Conservation (phyloP, 2,888 invertebrate species). For the Ramazzottius varieornatus region DNA sequence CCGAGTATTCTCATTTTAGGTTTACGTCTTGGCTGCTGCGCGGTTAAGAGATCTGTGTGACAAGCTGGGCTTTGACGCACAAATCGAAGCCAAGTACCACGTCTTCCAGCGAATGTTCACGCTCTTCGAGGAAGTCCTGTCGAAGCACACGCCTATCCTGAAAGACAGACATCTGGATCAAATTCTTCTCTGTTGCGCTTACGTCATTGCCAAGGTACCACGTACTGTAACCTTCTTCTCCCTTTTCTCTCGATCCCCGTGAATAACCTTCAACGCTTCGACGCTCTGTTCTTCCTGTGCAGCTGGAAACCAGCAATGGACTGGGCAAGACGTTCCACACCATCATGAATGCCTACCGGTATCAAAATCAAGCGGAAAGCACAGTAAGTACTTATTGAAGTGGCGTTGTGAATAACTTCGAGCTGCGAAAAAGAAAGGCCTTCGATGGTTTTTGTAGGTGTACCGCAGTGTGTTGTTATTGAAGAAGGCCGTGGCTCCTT, state of each 20-base stretch:
- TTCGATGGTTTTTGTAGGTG: too few species aligned
- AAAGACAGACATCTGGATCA: constrained; percentile 86
- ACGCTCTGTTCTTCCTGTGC: neutral
- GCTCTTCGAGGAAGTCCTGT: constrained; percentile 66
- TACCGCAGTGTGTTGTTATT: neutral
- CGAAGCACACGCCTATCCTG: constrained; percentile 55
- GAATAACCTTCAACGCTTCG: too few species aligned
- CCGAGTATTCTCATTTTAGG: too few species aligned
- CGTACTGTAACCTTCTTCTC: neutral
- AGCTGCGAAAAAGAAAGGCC: too few species aligned
- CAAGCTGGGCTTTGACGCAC: constrained; percentile 39
- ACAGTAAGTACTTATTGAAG: neutral
- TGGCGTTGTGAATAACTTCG: neutral
- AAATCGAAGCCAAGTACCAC: constrained; percentile 32
- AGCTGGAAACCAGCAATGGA: neutral
- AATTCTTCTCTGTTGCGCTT: constrained; percentile 86
- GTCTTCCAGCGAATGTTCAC: constrained; percentile 65
- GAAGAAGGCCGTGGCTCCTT: too few species aligned
- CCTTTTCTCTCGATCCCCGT: neutral
- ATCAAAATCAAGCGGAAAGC: neutral
- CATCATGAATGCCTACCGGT: neutral
- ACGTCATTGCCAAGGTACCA: constrained; percentile 70
- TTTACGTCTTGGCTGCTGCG: constrained; percentile 72
- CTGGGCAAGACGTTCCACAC: neutral
- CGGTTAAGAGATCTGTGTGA: constrained; percentile 68